Base-by-base conservation (phyloP, 2,888 invertebrate species). In the Stramonita haemastoma region DNA sequence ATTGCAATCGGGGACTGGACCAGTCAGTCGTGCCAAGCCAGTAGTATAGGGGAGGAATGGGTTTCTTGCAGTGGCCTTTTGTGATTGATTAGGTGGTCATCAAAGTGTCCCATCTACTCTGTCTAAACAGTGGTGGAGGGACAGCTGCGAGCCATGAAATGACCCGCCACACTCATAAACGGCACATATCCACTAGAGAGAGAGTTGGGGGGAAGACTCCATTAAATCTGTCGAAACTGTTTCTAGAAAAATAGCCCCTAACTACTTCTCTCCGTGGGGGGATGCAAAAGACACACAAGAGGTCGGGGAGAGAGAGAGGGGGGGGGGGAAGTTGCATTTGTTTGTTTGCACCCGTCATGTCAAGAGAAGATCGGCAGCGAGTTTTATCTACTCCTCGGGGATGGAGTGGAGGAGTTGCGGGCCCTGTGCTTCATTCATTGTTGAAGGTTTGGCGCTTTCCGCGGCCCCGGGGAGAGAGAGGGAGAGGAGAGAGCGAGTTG, bases 291-390 rank as follows among this genome's bases (percentile, higher is more conserved):
- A 26, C 15, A 19, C 13, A 22, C 13, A 13, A 32, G 19, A 32
- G 77, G 13, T 11, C 15, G 46, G 81, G 36, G 19, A 36, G 4
- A 36, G 81, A 17, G 86, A 29, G 32, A 32, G 85, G 60, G 60
- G 22, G 13, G 34, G 19, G 60, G 57, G 84, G 32, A 5, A 56
- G 46, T 57, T 57, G 57, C 29, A 85, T 17, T 86, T 86, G 86
- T 66, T 86, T 86, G 86, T 86, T 86, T 86, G 34, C 66, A 66
- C 66, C 86, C 66, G 86, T 86, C 86, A 86, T 56, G 66, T 86
- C 66, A 66, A 66, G 86, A 86, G 22, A 34, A 34, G 19, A 34
- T 81, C 22, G 86, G 46, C 34, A 32, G 17, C 32, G 32, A 29
- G 15, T 85, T 86, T 86, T 66, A 86, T 86, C 86, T 56, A 66